Conservation (phyloP, 2,888 invertebrate genomes). For the Oithona nana region DNA sequence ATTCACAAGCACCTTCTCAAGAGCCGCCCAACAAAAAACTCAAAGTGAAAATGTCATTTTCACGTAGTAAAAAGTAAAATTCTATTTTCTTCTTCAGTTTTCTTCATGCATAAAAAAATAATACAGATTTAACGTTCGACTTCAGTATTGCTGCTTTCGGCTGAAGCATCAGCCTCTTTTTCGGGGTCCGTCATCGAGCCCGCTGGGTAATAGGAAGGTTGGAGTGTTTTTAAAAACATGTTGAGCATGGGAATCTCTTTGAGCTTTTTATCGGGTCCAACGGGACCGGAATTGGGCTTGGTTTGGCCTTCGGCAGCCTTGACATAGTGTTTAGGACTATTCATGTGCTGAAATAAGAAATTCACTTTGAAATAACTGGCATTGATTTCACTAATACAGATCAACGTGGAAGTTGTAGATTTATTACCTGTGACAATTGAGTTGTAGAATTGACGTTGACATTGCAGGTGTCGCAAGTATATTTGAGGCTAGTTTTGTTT, state of each 20-base stretch:
- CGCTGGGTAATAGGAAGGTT: neutral
- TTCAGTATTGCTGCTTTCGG: neutral
- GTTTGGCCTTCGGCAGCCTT: neutral
- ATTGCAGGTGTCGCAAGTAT: neutral
- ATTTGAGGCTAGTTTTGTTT: neutral
- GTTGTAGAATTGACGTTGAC: neutral
- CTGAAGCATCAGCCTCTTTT: neutral
- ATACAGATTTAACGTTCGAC: neutral
- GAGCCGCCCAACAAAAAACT: neutral
- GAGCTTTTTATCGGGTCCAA: neutral
- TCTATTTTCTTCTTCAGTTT: too few relatives aligned
- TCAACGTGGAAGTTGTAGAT: too few relatives aligned
- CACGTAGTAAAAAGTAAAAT: too few relatives aligned
- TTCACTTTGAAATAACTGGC: neutral
- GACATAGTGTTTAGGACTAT: neutral
- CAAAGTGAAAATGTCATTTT: slow-evolving; percentile 3
- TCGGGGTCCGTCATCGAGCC: too few relatives aligned
- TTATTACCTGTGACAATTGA: neutral
- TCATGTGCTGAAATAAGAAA: neutral
- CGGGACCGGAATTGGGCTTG: too few relatives aligned
- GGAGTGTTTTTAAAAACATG: neutral
- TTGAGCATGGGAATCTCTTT: neutral
- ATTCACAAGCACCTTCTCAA: neutral
- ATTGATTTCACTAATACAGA: neutral
- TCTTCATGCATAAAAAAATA: too few relatives aligned